Evolutionary conservation across 2,888 invertebrate species (phyloP), one percentile per base, ranked within the genome.

Genomic region (Daptonema setosum): DNA sequence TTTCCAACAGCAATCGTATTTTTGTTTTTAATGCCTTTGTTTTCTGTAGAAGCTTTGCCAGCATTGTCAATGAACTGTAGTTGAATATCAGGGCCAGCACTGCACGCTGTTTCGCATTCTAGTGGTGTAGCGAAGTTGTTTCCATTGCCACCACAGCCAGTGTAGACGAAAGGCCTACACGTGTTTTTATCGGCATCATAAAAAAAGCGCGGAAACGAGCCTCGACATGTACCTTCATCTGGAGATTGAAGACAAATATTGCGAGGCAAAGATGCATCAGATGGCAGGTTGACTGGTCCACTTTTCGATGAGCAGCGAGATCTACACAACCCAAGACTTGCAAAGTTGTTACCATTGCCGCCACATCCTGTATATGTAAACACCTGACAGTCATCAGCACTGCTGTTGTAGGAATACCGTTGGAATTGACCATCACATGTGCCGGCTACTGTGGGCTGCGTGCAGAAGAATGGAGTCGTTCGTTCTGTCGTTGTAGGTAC

Each of bases 1-100:
- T 58, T 52, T 60, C 56, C 2, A 64, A 62, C 28, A 56, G 58
- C 20, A n/a, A n/a, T n/a, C n/a, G n/a, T n/a, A n/a, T n/a, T n/a
- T n/a, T n/a, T n/a, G n/a, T n/a, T n/a, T n/a, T n/a, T n/a, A n/a
- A n/a, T n/a, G n/a, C n/a, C n/a, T n/a, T n/a, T n/a, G n/a, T n/a
- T n/a, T n/a, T n/a, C n/a, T n/a, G n/a, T n/a, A n/a, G n/a, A n/a
- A n/a, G n/a, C n/a, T n/a, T n/a, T n/a, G n/a, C n/a, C n/a, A n/a
- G n/a, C n/a, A n/a, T n/a, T n/a, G n/a, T n/a, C n/a, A n/a, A n/a
- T n/a, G n/a, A n/a, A n/a, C n/a, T n/a, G n/a, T n/a, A n/a, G n/a
- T n/a, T n/a, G n/a, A n/a, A n/a, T n/a, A n/a, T n/a, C n/a, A n/a
- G n/a, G n/a, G n/a, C n/a, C n/a, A n/a, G n/a, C n/a, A n/a, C n/a